Evolutionary conservation across 2,797 vertebrate species (phyloP).

Genomic region (Sardinella longiceps): DNA sequence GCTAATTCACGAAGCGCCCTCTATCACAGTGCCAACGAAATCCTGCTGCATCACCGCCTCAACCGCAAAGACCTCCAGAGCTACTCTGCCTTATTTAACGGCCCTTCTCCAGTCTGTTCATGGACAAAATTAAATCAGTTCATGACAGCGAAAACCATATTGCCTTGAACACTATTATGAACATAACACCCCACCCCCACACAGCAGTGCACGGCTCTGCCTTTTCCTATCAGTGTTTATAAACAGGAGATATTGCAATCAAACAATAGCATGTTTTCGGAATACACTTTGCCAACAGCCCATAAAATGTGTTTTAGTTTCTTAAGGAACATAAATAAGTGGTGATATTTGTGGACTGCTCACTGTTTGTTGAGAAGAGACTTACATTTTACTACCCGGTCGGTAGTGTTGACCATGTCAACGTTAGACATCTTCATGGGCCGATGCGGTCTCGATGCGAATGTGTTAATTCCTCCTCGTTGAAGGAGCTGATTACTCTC

Average conservation of each 20-base stretch:
- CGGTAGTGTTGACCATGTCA: slow-evolving; percentile 82
- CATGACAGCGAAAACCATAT: slow-evolving; percentile 44
- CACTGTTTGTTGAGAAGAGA: slow-evolving; percentile 40
- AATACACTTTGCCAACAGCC: not conserved
- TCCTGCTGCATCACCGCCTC: slow-evolving; percentile 85
- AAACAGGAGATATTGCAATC: slow-evolving; percentile 66
- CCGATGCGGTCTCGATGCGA: slow-evolving; percentile 69
- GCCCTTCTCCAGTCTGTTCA: slow-evolving; percentile 39
- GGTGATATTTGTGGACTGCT: not conserved
- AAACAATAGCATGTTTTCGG: slow-evolving; percentile 32
- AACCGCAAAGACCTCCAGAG: slow-evolving; percentile 66
- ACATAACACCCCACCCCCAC: slow-evolving; percentile 31
- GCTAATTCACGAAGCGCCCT: slow-evolving; percentile 51
- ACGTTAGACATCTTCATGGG: slow-evolving; percentile 86
- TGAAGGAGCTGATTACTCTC: slow-evolving; percentile 60
- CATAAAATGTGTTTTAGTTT: slow-evolving; percentile 52
- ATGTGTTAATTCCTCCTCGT: slow-evolving; percentile 48
- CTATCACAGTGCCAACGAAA: slow-evolving; percentile 67
- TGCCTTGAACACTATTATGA: slow-evolving; percentile 33
- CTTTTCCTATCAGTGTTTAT: slow-evolving; percentile 60
- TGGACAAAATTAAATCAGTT: slow-evolving; percentile 47
- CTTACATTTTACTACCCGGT: slow-evolving; percentile 84
- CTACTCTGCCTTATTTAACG: slow-evolving; percentile 62
- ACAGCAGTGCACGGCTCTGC: slow-evolving; percentile 53
- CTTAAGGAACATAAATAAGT: slow-evolving; percentile 28